Evolutionary conservation across 2,888 invertebrate genomes (phyloP), one percentile per base, ranked within the genome.

Genomic region (Elysia crispata): DNA sequence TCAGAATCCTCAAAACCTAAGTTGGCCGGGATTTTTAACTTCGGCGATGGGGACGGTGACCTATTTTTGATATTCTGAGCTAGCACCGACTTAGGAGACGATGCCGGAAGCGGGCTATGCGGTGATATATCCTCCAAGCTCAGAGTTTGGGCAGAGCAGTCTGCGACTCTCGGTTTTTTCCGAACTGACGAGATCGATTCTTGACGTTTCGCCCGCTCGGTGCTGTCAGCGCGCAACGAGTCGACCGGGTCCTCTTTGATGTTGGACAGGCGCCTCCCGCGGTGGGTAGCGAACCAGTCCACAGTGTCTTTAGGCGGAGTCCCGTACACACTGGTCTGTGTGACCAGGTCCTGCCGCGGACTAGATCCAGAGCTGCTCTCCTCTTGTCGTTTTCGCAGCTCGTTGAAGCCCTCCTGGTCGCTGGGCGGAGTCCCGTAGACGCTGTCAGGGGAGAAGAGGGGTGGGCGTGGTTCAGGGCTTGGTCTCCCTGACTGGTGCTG

Each of bases 391-490:
- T 41, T 11, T 41, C 41, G 3, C 41, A 78, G 23, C 62, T 72
- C 49, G 25, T 57, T 64, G 25, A 31, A 31, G n/a, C 49, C 25
- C 31, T 54, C 49, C n/a, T n/a, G 31, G 23, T n/a, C 64, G 6
- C 73, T 23, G 28, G 79, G 57, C 25, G 74, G 54, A 20, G 41
- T 25, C 15, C 74, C 74, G 73, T 13, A 57, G 0, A 66, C 74
- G 67, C 74, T 79, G 49, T 79, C 79, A 54, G 23, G 28, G 20
- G 74, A 79, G 15, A 50, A 66, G 28, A 49, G 30, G n/a, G 60
- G 15, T 60, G 60, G 5, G 3, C 41, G 41, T 41, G 41, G 41
- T 11, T 41, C 41, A 8, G 41, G 41, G 41, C 3, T 41, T 3
- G 41, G 41, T 8, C 41, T 41, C 5, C 41, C 41, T 6, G 41